Evolutionary conservation across 2,113 vertebrate genomes (phyloP), one percentile per base, ranked within the genome.

Genomic region (Myocastor coypus): DNA sequence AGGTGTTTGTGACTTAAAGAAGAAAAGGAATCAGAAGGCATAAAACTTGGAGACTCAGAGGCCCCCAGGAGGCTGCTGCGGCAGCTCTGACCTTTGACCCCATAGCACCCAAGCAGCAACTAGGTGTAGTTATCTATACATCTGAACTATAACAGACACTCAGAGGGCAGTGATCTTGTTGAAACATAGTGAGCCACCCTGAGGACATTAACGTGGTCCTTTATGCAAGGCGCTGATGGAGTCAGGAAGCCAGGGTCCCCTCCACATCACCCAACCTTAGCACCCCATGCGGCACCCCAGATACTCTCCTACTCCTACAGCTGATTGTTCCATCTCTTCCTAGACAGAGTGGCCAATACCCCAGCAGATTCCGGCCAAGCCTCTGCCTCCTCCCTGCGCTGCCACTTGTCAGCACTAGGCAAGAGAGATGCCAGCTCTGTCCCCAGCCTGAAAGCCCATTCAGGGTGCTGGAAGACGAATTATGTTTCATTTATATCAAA

Each of bases 401-500:
- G 94, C 97, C 98, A 94, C 98, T 95, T 97, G 97, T 98, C 98
- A 97, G 95, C 85, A 75, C 94, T 57, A 86, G 94, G 98, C 98
- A 87, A 84, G 97, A 98, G 98, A 50, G 95, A 98, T 98, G 94
- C 98, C 97, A 98, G 98, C 98, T 96, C 98, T 97, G 95, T 94
- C 98, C 98, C 96, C 73, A 97, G 98, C 97, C 98, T 97, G 98
- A 94, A 97, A 98, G 98, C 97, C 98, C 98, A 97, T 98, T 97
- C 95, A 24, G 98, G 98, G 98, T 81, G 34, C 98, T 98, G 98
- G 98, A 98, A 98, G 98, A 99, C 98, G 98, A 99, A 99, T 98
- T 98, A 98, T 98, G 98, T 99, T 98, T 99, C 98, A 99, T 99
- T 99, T 99, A 98, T 98, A 98, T 98, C 98, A 98, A 98, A 98